A percentile compares a stretch with the other conserved stretches of the same genome.
phyloP scores from a whole-genome alignment of 2,797 vertebrate genomes.

The Hyperoplus lanceolatus region DNA sequence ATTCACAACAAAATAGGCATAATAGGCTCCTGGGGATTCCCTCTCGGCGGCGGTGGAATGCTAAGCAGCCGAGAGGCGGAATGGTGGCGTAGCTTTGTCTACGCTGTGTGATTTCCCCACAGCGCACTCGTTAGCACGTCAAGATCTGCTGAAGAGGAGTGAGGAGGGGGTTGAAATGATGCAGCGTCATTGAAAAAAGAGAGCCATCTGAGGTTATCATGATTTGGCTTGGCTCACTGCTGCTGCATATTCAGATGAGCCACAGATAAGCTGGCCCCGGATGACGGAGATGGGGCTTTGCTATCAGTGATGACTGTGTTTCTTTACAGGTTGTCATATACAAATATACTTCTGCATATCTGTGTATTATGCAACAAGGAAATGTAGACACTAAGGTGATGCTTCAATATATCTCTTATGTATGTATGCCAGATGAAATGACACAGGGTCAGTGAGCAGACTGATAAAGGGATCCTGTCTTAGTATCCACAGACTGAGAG shows the following conservation, averaged over 20 bases:
- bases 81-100: conserved; percentile 77
- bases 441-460: conserved; percentile 28
- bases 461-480: conserved; percentile 37
- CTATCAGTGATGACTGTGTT: conserved; percentile 59
- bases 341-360: conserved; percentile 45
- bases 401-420: conserved; percentile 34
- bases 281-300: conserved; percentile 63
- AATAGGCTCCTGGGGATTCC: conserved; percentile 88
- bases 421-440: conserved; percentile 6
- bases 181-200: conserved; percentile 73
- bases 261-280: conserved; percentile 53
- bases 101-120: conserved; percentile 72
- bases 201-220: conserved; percentile 79
- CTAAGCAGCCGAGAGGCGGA: conserved; percentile 83
- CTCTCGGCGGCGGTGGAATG: conserved; percentile 81
- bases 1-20: conserved; percentile 88
- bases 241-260: conserved; percentile 73
- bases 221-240: conserved; percentile 59
- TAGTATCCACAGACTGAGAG: conserved; percentile 14
- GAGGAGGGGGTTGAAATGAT: conserved; percentile 63
- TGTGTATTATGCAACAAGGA: conserved; percentile 22
- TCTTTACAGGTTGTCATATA: conserved; percentile 19
- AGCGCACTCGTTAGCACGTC: conserved; percentile 75
- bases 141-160: conserved; percentile 45
- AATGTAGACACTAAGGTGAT: conserved; percentile 30